Evolutionary conservation across 2,797 vertebrate species (phyloP).

Genomic region (Oryzias dopingdopingensis): DNA sequence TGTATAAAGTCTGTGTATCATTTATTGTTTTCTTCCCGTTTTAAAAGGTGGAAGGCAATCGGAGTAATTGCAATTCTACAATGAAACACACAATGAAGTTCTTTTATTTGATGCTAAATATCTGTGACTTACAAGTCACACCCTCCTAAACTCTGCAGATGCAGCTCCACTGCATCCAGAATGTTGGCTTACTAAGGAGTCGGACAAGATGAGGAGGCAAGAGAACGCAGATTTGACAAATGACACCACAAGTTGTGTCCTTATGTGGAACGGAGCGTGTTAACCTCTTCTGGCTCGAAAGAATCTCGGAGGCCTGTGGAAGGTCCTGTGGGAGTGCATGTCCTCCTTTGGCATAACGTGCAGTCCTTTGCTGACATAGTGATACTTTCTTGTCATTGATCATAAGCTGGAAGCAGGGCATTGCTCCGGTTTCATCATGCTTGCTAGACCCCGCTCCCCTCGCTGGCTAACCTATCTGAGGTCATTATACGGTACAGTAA

Average conservation of each 20-base stretch:
- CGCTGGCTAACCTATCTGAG: constrained; percentile 52
- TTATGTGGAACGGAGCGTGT: constrained; percentile 58
- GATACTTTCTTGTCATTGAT: constrained; percentile 72
- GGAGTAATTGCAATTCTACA: constrained; percentile 40
- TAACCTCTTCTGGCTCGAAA: constrained; percentile 59
- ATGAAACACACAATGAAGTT: constrained; percentile 25
- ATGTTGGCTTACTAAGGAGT: constrained; percentile 27
- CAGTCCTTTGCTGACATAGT: constrained; percentile 70
- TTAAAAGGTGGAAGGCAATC: constrained; percentile 48
- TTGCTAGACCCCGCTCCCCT: constrained; percentile 61
- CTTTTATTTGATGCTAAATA: constrained; percentile 35
- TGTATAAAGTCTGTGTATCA: constrained; percentile 25
- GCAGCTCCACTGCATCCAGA: constrained; percentile 22
- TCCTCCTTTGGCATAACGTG: constrained; percentile 62
- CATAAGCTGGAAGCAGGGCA: constrained; percentile 63
- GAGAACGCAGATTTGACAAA: constrained; percentile 63
- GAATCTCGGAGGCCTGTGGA: constrained; percentile 39
- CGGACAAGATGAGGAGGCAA: constrained; percentile 17
- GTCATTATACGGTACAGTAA: constrained; percentile 61
- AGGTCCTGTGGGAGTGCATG: constrained; percentile 54
- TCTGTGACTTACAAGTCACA: constrained; percentile 3
- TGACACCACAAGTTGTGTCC: constrained; percentile 49
- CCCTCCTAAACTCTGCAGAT: constrained; percentile 11
- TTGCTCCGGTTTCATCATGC: constrained; percentile 77
- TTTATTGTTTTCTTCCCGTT: constrained; percentile 15